Evolutionary conservation across 2,113 vertebrate genomes (phyloP).

Genomic region (Trachemys scripta): DNA sequence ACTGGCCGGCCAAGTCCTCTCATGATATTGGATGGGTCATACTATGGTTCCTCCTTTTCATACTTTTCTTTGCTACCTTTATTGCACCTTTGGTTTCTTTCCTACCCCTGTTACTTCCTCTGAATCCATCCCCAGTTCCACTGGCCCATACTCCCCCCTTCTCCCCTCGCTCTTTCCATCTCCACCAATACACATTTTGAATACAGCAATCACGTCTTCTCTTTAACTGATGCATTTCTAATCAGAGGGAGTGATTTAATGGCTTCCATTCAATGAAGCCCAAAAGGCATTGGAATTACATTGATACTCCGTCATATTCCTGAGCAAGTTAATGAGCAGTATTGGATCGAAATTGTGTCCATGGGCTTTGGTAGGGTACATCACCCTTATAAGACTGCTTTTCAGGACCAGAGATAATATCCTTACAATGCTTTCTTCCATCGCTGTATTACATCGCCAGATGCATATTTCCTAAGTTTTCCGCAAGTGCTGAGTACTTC

Average conservation of each 20-base stretch:
- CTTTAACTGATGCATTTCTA: not conserved
- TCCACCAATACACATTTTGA: not conserved
- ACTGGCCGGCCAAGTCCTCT: conserved; percentile 32
- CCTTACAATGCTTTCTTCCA: not conserved
- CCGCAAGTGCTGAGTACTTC: not conserved
- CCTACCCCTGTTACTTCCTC: not conserved
- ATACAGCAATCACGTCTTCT: not conserved
- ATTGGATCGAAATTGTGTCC: not conserved
- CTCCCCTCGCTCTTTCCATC: not conserved
- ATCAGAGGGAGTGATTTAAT: not conserved
- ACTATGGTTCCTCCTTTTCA: not conserved
- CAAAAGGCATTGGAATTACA: not conserved
- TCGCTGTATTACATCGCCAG: not conserved
- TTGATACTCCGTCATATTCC: not conserved
- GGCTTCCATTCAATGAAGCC: not conserved
- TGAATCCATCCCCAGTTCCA: not conserved
- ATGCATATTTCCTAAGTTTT: not conserved
- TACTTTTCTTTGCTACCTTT: conserved; percentile 22
- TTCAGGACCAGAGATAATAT: not conserved
- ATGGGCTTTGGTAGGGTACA: not conserved
- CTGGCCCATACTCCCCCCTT: not conserved
- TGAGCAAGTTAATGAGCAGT: not conserved
- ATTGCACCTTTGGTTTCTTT: not conserved
- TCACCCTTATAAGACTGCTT: not conserved
- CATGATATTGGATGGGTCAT: conserved; percentile 31